Evolutionary conservation across 2,797 vertebrate genomes (phyloP).

Genomic region (Urophycis tenuis): DNA sequence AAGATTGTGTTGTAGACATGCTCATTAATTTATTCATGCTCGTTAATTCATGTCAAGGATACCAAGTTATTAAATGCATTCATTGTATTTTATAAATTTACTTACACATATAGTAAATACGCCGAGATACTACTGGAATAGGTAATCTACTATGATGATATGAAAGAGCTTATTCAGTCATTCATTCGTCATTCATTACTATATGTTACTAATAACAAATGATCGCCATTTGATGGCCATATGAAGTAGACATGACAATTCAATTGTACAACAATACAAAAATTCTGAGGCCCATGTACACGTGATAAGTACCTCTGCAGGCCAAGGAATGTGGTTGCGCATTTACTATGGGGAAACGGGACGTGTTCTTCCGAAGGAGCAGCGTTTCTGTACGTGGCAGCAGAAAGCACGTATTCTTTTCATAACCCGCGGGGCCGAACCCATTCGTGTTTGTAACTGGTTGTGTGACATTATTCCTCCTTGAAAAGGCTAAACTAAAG

Average conservation of each 20-base stretch:
- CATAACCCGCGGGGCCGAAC: neutral
- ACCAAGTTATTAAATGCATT: neutral
- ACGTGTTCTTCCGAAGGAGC: neutral
- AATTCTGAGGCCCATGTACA: neutral
- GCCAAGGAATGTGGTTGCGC: conserved; percentile 48
- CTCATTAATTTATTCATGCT: neutral
- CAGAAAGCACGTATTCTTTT: conserved; percentile 24
- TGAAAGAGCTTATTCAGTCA: no score
- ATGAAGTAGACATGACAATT: neutral
- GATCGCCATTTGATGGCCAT: no score
- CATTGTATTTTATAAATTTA: neutral
- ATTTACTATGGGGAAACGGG: conserved; percentile 19
- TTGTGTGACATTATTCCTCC: neutral
- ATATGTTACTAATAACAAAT: no score
- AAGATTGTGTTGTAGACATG: conserved; percentile 1
- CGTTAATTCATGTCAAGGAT: neutral
- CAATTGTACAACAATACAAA: neutral
- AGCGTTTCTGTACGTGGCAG: conserved; percentile 70
- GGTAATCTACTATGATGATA: no score
- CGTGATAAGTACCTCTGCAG: neutral
- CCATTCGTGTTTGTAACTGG: neutral
- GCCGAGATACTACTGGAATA: neutral
- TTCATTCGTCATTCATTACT: neutral
- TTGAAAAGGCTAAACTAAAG: conserved; percentile 15
- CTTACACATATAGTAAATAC: neutral